These are phyloP conservation scores for Drosophila leonis DNA, from an alignment of 2,888 invertebrate genomes.

Conservation along the genomic window DNA sequence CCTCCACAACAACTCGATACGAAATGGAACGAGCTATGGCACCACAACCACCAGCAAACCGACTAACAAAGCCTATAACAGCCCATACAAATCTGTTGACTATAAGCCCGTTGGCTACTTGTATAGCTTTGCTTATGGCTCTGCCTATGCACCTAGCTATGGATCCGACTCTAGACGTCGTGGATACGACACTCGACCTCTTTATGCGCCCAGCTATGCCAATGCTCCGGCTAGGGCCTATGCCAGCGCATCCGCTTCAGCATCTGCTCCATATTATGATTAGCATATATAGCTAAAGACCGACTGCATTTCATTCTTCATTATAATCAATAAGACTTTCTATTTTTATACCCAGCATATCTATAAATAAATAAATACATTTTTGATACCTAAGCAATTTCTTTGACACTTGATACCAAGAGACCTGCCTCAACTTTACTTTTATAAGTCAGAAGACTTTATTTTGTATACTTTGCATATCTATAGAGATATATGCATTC, in stretches of 20 bases:
- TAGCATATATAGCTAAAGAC: background rate
- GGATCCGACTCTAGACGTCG: background rate
- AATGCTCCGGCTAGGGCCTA: background rate
- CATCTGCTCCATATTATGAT: conserved; percentile 3
- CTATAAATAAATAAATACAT: background rate
- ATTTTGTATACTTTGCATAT: conserved; percentile 3
- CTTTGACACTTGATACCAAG: background rate
- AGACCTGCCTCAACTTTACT: conserved; percentile 1
- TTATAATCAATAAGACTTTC: too few species aligned
- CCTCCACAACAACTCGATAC: conserved; percentile 10
- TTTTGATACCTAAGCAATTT: conserved; percentile 5
- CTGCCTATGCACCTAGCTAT: background rate
- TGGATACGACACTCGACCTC: background rate
- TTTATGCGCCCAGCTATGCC: too few species aligned
- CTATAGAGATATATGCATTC: background rate
- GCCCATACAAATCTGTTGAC: too few species aligned
- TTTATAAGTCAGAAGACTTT: background rate
- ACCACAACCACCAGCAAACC: background rate
- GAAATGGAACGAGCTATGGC: background rate
- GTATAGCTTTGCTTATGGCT: conserved; percentile 10
- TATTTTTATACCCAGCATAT: too few species aligned
- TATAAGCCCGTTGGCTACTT: conserved; percentile 21
- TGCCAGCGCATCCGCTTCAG: conserved; percentile 4
- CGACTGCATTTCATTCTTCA: too few species aligned
- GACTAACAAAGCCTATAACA: background rate